Evolutionary conservation across 2,113 vertebrate genomes (phyloP).

Genomic region (Pelmatolapia mariae): DNA sequence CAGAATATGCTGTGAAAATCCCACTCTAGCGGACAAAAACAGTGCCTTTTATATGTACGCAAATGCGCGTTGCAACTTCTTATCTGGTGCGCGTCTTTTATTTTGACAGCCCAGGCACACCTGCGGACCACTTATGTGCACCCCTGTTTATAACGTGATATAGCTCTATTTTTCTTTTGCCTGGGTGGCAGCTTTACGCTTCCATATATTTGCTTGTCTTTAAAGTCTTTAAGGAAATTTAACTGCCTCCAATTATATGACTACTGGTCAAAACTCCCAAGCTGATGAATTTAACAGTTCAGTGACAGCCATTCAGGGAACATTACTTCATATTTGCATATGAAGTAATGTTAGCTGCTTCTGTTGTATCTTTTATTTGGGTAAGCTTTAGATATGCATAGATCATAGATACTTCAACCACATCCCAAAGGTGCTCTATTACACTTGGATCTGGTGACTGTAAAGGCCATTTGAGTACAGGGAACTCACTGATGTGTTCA

Average conservation of each 20-base stretch:
- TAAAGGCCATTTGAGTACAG: not conserved
- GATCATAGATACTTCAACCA: not conserved
- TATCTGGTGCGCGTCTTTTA: too few relatives aligned
- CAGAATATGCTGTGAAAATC: too few relatives aligned
- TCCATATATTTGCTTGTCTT: not conserved
- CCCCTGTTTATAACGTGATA: not conserved
- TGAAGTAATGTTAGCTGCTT: not conserved
- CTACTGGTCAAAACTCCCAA: not conserved
- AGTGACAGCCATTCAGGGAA: not conserved
- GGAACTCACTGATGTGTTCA: not conserved
- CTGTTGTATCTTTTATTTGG: not conserved
- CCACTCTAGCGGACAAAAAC: too few relatives aligned
- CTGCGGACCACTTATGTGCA: too few relatives aligned
- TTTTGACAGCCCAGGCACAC: too few relatives aligned
- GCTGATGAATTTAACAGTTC: not conserved
- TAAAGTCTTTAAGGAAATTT: not conserved
- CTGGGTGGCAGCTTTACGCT: not conserved
- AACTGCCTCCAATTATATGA: not conserved
- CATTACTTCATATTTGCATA: not conserved
- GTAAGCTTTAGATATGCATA: not conserved
- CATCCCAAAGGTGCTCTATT: not conserved
- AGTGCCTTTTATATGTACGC: too few relatives aligned
- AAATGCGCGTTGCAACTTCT: too few relatives aligned
- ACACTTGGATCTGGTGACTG: not conserved
- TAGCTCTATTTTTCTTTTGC: not conserved